phyloP scores from a whole-genome alignment of 2,113 vertebrate species.

The Upupa epops region DNA sequence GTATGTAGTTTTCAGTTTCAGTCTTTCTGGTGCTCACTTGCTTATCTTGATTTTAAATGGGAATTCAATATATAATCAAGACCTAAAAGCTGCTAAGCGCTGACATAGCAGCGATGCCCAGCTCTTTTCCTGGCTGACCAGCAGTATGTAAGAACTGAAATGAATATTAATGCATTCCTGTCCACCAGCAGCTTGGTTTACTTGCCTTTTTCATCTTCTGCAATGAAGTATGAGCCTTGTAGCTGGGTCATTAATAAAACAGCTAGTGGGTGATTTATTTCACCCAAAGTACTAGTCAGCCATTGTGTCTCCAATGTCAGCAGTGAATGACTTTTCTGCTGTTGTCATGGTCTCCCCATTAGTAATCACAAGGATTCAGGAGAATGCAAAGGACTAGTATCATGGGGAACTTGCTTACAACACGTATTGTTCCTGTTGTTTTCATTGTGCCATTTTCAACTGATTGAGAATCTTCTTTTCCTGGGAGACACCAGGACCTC shows the following conservation, averaged over 20 bases:
- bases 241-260: constrained; percentile 35
- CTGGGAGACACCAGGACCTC: constrained; percentile 27
- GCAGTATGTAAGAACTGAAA: background rate
- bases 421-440: background rate
- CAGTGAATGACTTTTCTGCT: constrained; percentile 51
- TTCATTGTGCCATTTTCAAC: background rate
- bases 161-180: constrained; percentile 59
- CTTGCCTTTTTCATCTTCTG: constrained; percentile 48
- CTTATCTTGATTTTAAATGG: background rate
- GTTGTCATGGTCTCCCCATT: constrained; percentile 59
- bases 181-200: constrained; percentile 16
- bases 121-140: background rate
- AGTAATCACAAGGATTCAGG: constrained; percentile 47
- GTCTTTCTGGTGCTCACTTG: background rate
- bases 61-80: background rate
- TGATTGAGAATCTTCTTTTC: background rate
- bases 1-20: background rate
- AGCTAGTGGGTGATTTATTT: constrained; percentile 49
- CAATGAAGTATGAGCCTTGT: constrained; percentile 38
- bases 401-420: background rate
- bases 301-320: constrained; percentile 47
- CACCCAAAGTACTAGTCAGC: constrained; percentile 33
- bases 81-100: background rate
- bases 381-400: background rate
- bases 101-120: background rate